Conservation (phyloP, 2,888 invertebrate species). For the Zelleria hepariella region DNA sequence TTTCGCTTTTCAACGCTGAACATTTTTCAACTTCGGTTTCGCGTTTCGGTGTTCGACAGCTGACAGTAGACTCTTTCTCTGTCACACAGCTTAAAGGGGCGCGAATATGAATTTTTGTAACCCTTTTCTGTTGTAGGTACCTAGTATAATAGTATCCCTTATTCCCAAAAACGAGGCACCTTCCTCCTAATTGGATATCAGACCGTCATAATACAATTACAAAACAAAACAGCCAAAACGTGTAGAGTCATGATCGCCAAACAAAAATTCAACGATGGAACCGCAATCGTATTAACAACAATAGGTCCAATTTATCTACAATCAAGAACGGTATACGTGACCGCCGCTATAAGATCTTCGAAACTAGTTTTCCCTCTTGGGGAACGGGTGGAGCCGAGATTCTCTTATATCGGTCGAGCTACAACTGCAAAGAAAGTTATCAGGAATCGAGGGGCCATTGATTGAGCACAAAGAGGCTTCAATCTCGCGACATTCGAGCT, state of each 20-base stretch:
- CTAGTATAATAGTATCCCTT: too few relatives aligned
- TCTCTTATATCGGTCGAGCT: conserved; percentile 23
- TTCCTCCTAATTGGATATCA: too few relatives aligned
- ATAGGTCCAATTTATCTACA: conserved; percentile 4
- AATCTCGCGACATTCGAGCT: conserved; percentile 59
- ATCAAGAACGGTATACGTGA: conserved; percentile 5
- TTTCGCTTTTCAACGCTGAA: neutral
- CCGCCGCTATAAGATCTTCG: neutral
- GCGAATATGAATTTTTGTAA: too few relatives aligned
- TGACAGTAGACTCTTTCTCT: too few relatives aligned
- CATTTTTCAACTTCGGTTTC: too few relatives aligned
- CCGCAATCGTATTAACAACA: conserved; percentile 1
- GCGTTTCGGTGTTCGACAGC: too few relatives aligned
- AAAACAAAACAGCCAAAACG: neutral
- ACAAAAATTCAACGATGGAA: neutral
- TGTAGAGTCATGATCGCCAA: neutral
- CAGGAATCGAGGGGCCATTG: conserved; percentile 65
- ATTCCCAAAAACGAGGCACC: too few relatives aligned
- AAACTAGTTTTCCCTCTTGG: conserved; percentile 5
- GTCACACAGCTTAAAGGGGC: too few relatives aligned
- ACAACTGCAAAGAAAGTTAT: conserved; percentile 59
- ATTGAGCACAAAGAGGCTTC: conserved; percentile 62
- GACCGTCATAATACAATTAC: too few relatives aligned
- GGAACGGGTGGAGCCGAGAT: neutral
- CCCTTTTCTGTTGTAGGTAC: too few relatives aligned